Base-by-base conservation (phyloP, 2,888 invertebrate genomes). In the Rotaria socialis region DNA sequence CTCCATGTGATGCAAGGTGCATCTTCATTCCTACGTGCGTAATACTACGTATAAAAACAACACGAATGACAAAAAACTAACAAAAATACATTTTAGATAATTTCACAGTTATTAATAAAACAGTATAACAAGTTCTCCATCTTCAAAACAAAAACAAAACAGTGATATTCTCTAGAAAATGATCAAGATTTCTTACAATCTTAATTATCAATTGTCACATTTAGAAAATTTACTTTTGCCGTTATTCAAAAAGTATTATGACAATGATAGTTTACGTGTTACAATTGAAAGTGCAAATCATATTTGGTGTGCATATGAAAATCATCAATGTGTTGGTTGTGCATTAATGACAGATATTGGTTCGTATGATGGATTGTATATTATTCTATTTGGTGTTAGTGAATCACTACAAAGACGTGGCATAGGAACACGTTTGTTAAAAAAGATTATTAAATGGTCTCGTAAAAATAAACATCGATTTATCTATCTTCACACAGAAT, bases 271-370 rank as follows among this genome's bases (percentile, higher is more conserved):
- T 80, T 47, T 47, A 47, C 75, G 43, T 22, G 75, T 47, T 1
- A 47, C 47, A 8, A 80, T 80, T 41, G 47, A 80, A 5, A 80
- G 41, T 41, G 75, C 75, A 11, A 47, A 80, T 80, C 24, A 80
- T 80, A 80, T 47, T 11, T 80, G 75, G 47, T 80, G 47, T 80
- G 75, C n/a, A 22, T 80, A 80, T 35, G 67, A 67, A 67, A 10
- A 67, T 67, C 16, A 27, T 16, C 2, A 67, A 67, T 67, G 67
- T 35, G 11, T 67, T 35, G 67, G 67, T 16, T 67, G 67, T 35
- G 67, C 35, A 67, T 67, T 67, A 11, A 27, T 27, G 2, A 47
- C 75, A 24, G 75, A 47, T 43, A 24, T 43, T 47, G 75, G 43
- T 11, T 43, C 75, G 10, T 24, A 75, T 24, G 41, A 43, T 75